phyloP scores from a whole-genome alignment of 1,140 invertebrate genomes.

The Drosophila dunni region DNA sequence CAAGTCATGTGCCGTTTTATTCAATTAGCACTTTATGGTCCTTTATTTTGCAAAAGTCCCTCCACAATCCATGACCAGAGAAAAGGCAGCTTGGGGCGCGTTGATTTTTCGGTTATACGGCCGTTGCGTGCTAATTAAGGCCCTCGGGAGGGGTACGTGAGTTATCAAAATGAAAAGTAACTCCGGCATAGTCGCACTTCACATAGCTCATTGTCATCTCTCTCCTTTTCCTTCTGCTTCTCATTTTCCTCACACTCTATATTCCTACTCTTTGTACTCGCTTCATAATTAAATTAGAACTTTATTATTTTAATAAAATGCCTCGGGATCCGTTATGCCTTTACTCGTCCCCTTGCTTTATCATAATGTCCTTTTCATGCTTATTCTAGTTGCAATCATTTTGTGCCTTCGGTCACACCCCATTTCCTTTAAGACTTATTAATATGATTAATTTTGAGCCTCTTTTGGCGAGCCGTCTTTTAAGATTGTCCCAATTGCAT shows the following conservation, averaged over 20 bases:
- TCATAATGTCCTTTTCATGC: constrained; percentile 32
- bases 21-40: constrained; percentile 83
- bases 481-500: constrained; percentile 17
- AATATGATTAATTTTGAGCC: constrained; percentile 54
- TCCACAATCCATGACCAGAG: constrained; percentile 3
- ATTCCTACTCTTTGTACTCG: constrained; percentile 33
- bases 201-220: constrained; percentile 46
- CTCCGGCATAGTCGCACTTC: constrained; percentile 61
- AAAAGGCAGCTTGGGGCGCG: constrained; percentile 56
- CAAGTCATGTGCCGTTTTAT: constrained; percentile 82
- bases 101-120: constrained; percentile 83
- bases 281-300: constrained; percentile 80
- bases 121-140: constrained; percentile 77
- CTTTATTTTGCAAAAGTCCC: constrained; percentile 66
- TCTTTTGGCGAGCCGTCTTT: constrained; percentile 30
- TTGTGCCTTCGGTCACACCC: constrained; percentile 38
- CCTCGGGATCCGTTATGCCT: constrained; percentile 55
- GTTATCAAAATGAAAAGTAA: constrained; percentile 82
- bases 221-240: constrained; percentile 5
- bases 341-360: constrained; percentile 1
- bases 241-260: constrained; percentile 2
- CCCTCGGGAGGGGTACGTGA: constrained; percentile 72
- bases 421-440: constrained; percentile 50
- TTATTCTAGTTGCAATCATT: constrained; percentile 43
- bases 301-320: constrained; percentile 82